Evolutionary conservation across 35 echinoderm and acorn worm genomes (phyloP), one percentile per base, ranked within the genome.

Genomic region (Lytechinus variegatus): DNA sequence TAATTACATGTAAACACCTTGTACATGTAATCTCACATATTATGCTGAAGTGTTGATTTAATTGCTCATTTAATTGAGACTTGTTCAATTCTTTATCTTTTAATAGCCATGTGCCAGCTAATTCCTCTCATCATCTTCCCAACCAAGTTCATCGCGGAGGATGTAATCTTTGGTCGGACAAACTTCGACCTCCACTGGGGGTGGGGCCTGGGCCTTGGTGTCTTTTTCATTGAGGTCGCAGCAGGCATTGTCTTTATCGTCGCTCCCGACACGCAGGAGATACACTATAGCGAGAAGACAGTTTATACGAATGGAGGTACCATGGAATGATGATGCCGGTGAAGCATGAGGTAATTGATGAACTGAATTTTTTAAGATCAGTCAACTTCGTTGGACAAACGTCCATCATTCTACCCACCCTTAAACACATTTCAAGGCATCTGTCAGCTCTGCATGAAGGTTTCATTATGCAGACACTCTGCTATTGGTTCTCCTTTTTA

Each of bases 221-320:
- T 97, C 10, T 95, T 97, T 52, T 92, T 98, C 93, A 95, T 98
- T 6, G 96, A 98, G 56, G 21, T 98, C 12, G 97, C 87, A 24
- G 27, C 97, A 13, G 97, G 97, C 9, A 86, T 98, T 6, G 89
- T 97, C 9, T 96, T 97, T 94, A 95, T 98, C 94, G 96, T 98
- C 57, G 97, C 97, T 6, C 97, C 97, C 0, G 97, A 98, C 94
- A 97, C 89, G 71, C 95, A 97, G 86, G 97, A 98, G 66, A 97
- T 98, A 13, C 95, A 97, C 94, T 98, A 97, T 95, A 97, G 97
- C 53, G 97, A 98, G 72, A 98, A 98, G 95, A 97, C 96, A 6
- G 92, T 93, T 21, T 93, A 93, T 54, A 55, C 92, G 0, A 93
- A 93, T 10, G 92, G 92, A 27, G 92, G 92, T 12, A 54, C 88